Evolutionary conservation across 1,140 invertebrate species (phyloP).

Genomic region (Rhagoletis pomonella): DNA sequence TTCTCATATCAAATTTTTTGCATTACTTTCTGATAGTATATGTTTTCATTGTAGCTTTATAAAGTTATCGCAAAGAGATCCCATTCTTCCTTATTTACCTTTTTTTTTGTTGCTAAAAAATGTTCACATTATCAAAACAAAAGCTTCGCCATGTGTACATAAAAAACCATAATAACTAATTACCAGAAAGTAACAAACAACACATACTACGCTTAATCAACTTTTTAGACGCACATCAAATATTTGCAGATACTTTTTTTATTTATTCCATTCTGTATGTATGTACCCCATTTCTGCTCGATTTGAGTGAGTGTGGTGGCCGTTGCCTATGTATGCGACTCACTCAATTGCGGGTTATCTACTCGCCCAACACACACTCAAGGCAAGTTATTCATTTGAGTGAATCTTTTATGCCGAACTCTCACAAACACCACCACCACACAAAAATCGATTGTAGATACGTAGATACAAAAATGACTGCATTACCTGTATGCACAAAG

Average conservation of each 20-base stretch:
- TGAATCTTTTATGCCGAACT: neutral
- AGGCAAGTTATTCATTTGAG: neutral
- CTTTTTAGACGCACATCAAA: neutral
- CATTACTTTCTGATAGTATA: neutral
- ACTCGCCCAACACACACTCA: neutral
- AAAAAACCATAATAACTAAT: constrained; percentile 18
- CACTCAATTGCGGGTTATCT: neutral
- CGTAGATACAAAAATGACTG: constrained; percentile 43
- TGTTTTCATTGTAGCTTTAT: neutral
- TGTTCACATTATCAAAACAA: neutral
- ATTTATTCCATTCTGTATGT: constrained; percentile 45
- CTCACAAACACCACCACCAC: neutral
- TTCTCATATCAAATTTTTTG: neutral
- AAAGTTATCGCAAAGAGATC: neutral
- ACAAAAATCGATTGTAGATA: neutral
- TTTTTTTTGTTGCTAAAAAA: neutral
- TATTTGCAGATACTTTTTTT: constrained; percentile 47
- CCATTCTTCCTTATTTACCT: constrained; percentile 10
- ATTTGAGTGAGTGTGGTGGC: neutral
- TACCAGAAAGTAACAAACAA: constrained; percentile 20
- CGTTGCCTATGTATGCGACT: neutral
- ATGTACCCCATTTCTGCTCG: neutral
- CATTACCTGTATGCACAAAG: constrained; percentile 43
- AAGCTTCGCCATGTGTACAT: neutral
- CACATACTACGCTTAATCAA: neutral